Conservation (phyloP, 2,797 vertebrate genomes). For the Hapalemur alaotrensis region DNA sequence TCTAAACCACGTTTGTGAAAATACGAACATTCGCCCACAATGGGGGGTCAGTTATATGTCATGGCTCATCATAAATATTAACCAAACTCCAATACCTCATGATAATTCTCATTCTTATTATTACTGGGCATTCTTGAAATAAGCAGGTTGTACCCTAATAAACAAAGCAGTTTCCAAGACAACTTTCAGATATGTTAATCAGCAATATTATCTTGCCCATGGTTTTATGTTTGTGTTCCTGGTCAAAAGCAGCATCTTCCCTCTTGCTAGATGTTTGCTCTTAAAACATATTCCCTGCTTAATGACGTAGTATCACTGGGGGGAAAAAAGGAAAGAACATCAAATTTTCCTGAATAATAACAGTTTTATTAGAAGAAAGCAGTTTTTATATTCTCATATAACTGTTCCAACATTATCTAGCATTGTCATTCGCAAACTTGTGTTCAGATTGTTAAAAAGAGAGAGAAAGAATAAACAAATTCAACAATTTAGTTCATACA, state of each 20-base stretch:
- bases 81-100: neutral
- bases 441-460: conserved; percentile 19
- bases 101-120: conserved; percentile 30
- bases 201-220: neutral
- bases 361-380: conserved; percentile 19
- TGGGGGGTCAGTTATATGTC: conserved; percentile 14
- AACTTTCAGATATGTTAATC: conserved; percentile 34
- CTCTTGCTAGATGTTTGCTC: neutral
- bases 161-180: conserved; percentile 31
- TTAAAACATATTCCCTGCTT: conserved; percentile 6
- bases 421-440: neutral
- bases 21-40: conserved; percentile 1
- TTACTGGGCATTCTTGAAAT: conserved; percentile 39
- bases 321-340: neutral
- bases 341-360: neutral
- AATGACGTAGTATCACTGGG: neutral
- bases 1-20: conserved; percentile 59
- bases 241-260: neutral
- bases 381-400: neutral
- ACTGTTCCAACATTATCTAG: neutral
- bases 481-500: neutral
- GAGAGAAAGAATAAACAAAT: neutral
- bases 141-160: neutral
- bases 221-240: neutral
- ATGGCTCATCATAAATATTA: conserved; percentile 25